Evolutionary conservation across 37 sponge, comb jelly and placozoan species (phyloP).

Genomic region (Halisarca cf. caerulea): DNA sequence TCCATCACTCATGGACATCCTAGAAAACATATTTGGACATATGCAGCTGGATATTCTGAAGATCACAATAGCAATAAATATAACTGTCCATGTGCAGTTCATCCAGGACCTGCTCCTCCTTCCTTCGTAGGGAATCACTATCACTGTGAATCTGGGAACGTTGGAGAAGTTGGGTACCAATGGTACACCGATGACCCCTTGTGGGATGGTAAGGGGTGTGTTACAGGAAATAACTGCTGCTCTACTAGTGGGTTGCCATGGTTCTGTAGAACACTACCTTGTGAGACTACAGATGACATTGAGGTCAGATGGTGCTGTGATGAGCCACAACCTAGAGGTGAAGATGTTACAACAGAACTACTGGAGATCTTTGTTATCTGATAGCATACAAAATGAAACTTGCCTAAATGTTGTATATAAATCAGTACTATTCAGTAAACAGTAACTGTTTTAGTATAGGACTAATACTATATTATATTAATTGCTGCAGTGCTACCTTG

Average conservation of each 20-base stretch:
- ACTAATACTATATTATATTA: too few relatives aligned
- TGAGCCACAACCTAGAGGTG: neutral
- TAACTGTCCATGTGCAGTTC: constrained; percentile 10
- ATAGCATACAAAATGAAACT: too few relatives aligned
- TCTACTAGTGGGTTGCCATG: constrained; percentile 14
- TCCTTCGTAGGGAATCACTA: constrained; percentile 18
- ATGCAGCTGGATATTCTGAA: constrained; percentile 4
- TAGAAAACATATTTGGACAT: constrained; percentile 22
- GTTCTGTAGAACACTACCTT: constrained; percentile 2
- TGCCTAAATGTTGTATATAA: too few relatives aligned
- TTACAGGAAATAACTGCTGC: neutral
- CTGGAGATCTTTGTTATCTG: neutral
- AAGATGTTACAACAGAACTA: neutral
- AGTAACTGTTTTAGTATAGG: too few relatives aligned
- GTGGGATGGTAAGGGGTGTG: constrained; percentile 7
- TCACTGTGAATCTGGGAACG: neutral
- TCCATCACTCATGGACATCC: constrained; percentile 17
- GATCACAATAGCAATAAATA: neutral
- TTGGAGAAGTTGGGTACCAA: too few relatives aligned
- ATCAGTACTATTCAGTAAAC: too few relatives aligned
- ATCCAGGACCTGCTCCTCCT: neutral
- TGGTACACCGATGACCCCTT: neutral
- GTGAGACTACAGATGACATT: neutral
- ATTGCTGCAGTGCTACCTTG: too few relatives aligned
- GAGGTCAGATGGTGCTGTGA: constrained; percentile 8